phyloP scores from a whole-genome alignment of 2,113 vertebrate genomes.

The Sclerurus mexicanus region DNA sequence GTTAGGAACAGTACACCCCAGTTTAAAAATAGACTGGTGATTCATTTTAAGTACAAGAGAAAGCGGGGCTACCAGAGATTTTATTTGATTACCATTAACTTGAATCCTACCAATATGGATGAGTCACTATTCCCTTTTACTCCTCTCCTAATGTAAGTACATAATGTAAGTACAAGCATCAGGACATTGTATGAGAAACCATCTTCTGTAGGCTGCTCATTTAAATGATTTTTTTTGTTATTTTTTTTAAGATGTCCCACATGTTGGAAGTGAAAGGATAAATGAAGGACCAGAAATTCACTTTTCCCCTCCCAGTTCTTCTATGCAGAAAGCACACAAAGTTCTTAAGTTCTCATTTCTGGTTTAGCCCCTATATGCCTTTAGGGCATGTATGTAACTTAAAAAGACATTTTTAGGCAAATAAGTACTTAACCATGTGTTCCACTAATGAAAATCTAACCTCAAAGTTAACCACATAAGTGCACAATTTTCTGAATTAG shows the following conservation, averaged over 20 bases:
- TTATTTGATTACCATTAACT: neutral
- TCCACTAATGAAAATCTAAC: neutral
- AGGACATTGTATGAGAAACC: neutral
- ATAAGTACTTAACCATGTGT: neutral
- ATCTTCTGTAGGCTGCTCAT: neutral
- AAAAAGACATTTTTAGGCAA: neutral
- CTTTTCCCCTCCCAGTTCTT: neutral
- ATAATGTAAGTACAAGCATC: neutral
- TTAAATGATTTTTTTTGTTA: neutral
- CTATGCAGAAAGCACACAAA: neutral
- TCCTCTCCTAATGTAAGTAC: neutral
- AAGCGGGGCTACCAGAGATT: neutral
- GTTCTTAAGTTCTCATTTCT: neutral
- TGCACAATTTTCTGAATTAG: neutral
- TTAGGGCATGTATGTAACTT: neutral
- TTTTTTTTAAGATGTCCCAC: neutral
- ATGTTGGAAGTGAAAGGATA: neutral
- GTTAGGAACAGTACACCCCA: neutral
- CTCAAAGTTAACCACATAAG: neutral
- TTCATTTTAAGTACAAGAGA: neutral
- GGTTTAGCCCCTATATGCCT: neutral
- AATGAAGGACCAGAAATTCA: neutral
- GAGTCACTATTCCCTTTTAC: neutral
- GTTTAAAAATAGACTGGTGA: slow-evolving; percentile 11
- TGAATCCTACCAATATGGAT: neutral